Evolutionary conservation across 2,888 invertebrate genomes (phyloP).

Genomic region (Ditula angustiorana): DNA sequence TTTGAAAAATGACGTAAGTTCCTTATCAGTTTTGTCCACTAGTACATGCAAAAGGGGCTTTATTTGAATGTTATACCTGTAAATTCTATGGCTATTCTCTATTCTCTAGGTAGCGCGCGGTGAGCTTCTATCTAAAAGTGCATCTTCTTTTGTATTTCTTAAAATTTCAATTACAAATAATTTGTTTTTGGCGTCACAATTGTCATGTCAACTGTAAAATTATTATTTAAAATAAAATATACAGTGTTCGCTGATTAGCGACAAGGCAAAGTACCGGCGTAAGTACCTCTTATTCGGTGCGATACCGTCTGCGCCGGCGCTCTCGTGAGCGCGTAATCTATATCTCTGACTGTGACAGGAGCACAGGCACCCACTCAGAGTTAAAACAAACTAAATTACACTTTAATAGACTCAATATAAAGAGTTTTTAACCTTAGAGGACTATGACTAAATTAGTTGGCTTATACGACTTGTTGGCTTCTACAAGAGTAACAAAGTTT

Average conservation of each 20-base stretch:
- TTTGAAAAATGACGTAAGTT: too few species aligned
- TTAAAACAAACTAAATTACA: slow-evolving; percentile 42
- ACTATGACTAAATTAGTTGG: too few species aligned
- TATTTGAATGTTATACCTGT: too few species aligned
- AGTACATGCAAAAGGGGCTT: too few species aligned
- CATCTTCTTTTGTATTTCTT: neutral
- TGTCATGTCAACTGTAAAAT: neutral
- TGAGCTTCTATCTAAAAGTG: too few species aligned
- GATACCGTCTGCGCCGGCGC: slow-evolving; percentile 43
- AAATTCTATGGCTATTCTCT: too few species aligned
- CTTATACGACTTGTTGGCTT: too few species aligned
- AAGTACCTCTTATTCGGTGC: slow-evolving; percentile 20
- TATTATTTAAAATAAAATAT: slow-evolving; percentile 1
- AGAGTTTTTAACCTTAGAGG: neutral
- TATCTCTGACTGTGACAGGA: slow-evolving; percentile 57
- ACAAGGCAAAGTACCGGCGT: slow-evolving; percentile 23
- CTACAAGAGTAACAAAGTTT: too few species aligned
- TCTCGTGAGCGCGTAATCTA: slow-evolving; percentile 55
- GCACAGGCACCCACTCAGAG: slow-evolving; percentile 51
- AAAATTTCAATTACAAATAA: too few species aligned
- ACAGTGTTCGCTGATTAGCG: slow-evolving; percentile 10
- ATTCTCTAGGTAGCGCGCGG: too few species aligned
- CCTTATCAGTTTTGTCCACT: too few species aligned
- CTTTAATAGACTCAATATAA: neutral
- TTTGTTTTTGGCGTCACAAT: neutral